A percentile compares a stretch with the other conserved stretches of the same genome.
Conservation (phyloP, 2,888 invertebrate genomes). For the Phasia obesa region DNA sequence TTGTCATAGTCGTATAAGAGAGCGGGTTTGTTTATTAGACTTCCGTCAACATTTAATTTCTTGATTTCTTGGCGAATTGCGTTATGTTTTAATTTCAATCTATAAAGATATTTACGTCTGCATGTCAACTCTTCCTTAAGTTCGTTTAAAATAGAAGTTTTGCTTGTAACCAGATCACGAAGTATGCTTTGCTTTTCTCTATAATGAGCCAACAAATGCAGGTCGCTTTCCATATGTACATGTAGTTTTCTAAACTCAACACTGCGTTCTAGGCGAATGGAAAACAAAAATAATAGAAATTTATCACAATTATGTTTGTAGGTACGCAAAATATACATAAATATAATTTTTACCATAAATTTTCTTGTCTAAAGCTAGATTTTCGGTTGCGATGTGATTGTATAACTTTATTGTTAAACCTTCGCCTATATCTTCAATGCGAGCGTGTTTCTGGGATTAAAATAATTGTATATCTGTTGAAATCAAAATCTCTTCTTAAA, state of each 20-base stretch:
- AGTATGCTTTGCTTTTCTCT: conserved; percentile 76
- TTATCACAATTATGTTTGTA: too few relatives aligned
- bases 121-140: conserved; percentile 50
- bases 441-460: conserved; percentile 73
- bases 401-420: conserved; percentile 76
- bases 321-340: neutral
- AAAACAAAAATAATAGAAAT: neutral
- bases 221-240: conserved; percentile 72
- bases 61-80: conserved; percentile 71
- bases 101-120: conserved; percentile 73
- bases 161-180: conserved; percentile 48
- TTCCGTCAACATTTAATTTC: conserved; percentile 76
- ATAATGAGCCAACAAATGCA: conserved; percentile 77
- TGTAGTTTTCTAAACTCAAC: conserved; percentile 75
- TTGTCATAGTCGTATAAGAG: conserved; percentile 78
- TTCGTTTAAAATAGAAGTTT: conserved; percentile 31
- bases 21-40: conserved; percentile 77
- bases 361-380: conserved; percentile 76
- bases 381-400: conserved; percentile 76
- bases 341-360: conserved; percentile 76
- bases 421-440: conserved; percentile 76
- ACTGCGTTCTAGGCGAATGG: conserved; percentile 74
- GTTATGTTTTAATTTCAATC: conserved; percentile 74
- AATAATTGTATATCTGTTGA: neutral
- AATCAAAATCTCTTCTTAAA: neutral